phyloP scores from a whole-genome alignment of 2,888 invertebrate genomes.

The Ethmia dodecea region DNA sequence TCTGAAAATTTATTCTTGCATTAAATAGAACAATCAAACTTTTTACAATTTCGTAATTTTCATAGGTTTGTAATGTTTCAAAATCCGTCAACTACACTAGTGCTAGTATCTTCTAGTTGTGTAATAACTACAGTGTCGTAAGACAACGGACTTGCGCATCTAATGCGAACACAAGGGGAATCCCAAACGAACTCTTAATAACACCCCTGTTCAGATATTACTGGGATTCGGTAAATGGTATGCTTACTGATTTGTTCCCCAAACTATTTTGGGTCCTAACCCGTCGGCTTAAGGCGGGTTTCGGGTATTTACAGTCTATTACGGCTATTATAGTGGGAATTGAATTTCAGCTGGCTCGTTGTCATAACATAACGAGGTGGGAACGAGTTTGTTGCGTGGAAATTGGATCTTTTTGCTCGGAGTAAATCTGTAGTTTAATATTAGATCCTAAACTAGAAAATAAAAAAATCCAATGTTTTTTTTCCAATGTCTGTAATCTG shows the following conservation, averaged over 20 bases:
- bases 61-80: too few species aligned
- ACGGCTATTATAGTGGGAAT: constrained; percentile 33
- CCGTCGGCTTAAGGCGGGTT: constrained; percentile 16
- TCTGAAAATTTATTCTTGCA: too few species aligned
- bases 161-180: constrained; percentile 55
- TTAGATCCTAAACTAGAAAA: too few species aligned
- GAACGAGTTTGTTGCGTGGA: constrained; percentile 49
- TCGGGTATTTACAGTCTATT: constrained; percentile 5
- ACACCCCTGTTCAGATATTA: constrained; percentile 43
- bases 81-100: too few species aligned
- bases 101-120: too few species aligned
- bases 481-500: too few species aligned
- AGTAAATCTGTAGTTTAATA: background rate
- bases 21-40: too few species aligned
- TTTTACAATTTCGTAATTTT: too few species aligned
- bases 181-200: constrained; percentile 73
- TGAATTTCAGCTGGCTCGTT: constrained; percentile 50
- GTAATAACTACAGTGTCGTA: too few species aligned
- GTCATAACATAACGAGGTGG: constrained; percentile 39
- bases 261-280: constrained; percentile 25
- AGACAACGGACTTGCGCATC: constrained; percentile 32
- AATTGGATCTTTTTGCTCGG: constrained; percentile 26
- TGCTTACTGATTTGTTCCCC: constrained; percentile 26
- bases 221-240: constrained; percentile 42
- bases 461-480: too few species aligned